Conservation (phyloP, 1,140 invertebrate genomes). For the Coenobita brevimanus region DNA sequence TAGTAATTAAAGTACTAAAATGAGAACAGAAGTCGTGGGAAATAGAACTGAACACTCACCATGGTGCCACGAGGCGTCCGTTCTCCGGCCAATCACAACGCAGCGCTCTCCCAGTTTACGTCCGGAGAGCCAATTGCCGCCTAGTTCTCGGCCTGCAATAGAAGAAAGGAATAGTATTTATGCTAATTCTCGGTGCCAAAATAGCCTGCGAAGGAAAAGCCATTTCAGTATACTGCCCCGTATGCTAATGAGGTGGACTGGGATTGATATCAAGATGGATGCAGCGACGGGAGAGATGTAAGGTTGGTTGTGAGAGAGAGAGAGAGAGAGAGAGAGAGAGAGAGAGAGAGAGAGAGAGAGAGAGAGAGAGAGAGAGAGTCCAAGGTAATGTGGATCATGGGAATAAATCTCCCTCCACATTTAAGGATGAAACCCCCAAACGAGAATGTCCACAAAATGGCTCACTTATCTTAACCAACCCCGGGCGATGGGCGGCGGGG, state of each 20-base stretch:
- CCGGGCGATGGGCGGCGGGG: no score
- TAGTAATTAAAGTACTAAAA: background rate
- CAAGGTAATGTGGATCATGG: background rate
- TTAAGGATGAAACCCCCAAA: background rate
- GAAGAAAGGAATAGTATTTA: slow-evolving; percentile 60
- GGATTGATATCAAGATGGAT: slow-evolving; percentile 38
- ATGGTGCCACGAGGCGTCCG: slow-evolving; percentile 42
- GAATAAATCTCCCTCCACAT: background rate
- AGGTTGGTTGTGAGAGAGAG: no score
- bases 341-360: background rate
- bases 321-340: background rate
- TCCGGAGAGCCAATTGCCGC: background rate
- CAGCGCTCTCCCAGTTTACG: background rate
- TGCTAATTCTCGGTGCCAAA: slow-evolving; percentile 59
- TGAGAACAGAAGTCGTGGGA: background rate
- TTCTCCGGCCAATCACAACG: slow-evolving; percentile 24
- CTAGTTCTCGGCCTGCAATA: slow-evolving; percentile 45
- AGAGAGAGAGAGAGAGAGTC: no score
- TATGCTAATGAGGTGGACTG: slow-evolving; percentile 36
- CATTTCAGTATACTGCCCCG: slow-evolving; percentile 33
- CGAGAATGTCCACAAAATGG: background rate
- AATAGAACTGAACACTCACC: slow-evolving; percentile 14
- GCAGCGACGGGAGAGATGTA: background rate
- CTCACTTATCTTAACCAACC: no score
- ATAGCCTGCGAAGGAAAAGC: slow-evolving; percentile 51